Percentiles rank a stretch among this genome's conserved stretches.
Evolutionary conservation across 2,888 invertebrate species (phyloP).

Genomic region (Steinernema hermaphroditum): DNA sequence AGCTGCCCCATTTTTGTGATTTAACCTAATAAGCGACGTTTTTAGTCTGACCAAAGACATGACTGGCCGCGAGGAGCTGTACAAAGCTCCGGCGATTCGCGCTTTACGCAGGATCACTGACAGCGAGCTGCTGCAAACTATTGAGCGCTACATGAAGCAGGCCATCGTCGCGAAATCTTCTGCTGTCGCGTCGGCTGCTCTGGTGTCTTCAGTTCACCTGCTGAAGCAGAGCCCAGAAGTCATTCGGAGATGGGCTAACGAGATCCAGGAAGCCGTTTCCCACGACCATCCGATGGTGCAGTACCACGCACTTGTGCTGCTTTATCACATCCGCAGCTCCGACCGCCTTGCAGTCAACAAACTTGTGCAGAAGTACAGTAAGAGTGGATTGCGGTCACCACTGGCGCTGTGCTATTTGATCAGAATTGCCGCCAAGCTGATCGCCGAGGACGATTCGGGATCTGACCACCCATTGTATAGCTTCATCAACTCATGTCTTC

Average conservation of each 20-base stretch:
- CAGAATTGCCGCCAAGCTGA: conserved; percentile 86
- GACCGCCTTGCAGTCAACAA: conserved; percentile 95
- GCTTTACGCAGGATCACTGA: conserved; percentile 97
- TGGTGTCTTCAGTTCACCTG: conserved; percentile 80
- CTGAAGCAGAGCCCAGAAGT: conserved; percentile 79
- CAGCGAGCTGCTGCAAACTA: conserved; percentile 74
- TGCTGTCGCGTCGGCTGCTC: conserved; percentile 91
- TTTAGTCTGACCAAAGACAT: conserved; percentile 65
- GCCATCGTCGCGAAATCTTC: conserved; percentile 97
- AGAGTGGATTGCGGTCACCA: conserved; percentile 84
- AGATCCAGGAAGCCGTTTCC: conserved; percentile 91
- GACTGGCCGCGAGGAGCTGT: conserved; percentile 78
- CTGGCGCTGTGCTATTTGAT: conserved; percentile 93
- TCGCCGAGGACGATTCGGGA: conserved; percentile 79
- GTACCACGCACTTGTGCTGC: conserved; percentile 92
- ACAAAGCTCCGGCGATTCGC: conserved; percentile 90
- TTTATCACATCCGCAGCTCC: conserved; percentile 88
- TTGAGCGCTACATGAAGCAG: conserved; percentile 95
- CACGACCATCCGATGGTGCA: conserved; percentile 79
- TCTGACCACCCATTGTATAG: conserved; percentile 72
- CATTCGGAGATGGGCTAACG: conserved; percentile 96
- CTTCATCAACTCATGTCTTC: conserved; percentile 88
- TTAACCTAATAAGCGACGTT: too few species aligned
- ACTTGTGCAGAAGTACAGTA: conserved; percentile 84
- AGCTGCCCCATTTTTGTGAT: not conserved